Conservation (phyloP, 1,140 invertebrate genomes). For the Scaptomyza hsui region DNA sequence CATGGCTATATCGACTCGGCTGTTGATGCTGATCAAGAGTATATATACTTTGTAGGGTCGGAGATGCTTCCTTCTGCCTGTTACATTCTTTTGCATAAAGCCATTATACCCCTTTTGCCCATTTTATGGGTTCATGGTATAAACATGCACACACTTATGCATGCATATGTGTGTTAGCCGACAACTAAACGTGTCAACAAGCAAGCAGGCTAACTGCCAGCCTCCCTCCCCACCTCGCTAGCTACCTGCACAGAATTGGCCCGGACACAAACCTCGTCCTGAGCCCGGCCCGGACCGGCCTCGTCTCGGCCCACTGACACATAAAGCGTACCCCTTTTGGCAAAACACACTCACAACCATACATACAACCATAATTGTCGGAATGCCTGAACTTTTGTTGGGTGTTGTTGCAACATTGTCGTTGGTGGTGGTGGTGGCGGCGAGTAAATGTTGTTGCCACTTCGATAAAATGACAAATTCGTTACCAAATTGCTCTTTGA, state of each 20-base stretch:
- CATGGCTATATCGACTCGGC: no score
- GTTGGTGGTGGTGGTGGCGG: conserved; percentile 38
- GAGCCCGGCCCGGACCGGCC: conserved; percentile 21
- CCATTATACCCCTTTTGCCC: no score
- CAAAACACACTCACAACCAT: conserved; percentile 32
- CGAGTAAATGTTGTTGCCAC: conserved; percentile 68
- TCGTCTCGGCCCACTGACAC: conserved; percentile 62
- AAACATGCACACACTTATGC: conserved; percentile 8
- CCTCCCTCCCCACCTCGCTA: conserved; percentile 7
- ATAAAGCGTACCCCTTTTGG: conserved; percentile 71
- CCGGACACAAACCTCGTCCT: conserved; percentile 23
- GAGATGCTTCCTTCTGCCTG: no score
- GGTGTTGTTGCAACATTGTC: conserved; percentile 40
- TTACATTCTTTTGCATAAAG: no score
- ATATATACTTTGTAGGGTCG: no score
- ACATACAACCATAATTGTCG: conserved; percentile 48
- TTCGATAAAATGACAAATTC: conserved; percentile 75
- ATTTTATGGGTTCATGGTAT: no score
- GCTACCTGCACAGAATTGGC: conserved; percentile 44
- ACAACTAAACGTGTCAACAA: conserved; percentile 79
- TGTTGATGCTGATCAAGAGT: no score
- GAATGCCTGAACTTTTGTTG: conserved; percentile 10
- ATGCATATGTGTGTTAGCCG: conserved; percentile 27
- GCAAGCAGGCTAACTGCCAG: conserved; percentile 67
- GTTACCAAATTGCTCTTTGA: conserved; percentile 70